Conservation (phyloP, 2,113 vertebrate genomes). For the Cyphomyrus discorhynchus region DNA sequence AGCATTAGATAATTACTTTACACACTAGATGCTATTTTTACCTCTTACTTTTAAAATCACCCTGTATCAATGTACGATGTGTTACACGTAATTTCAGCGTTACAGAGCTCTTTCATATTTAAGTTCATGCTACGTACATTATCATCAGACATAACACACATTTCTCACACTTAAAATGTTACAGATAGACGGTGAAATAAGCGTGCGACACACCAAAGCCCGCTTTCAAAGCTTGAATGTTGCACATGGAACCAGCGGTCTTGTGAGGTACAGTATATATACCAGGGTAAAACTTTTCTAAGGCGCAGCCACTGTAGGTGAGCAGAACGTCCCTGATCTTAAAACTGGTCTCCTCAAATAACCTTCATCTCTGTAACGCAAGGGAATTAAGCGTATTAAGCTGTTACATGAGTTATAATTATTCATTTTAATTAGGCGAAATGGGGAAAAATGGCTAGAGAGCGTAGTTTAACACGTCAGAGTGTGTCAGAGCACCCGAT, state of each 20-base stretch:
- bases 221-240: neutral
- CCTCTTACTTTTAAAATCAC: neutral
- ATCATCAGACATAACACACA: neutral
- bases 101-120: neutral
- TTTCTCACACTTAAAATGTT: neutral
- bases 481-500: neutral
- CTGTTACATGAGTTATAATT: constrained; percentile 5
- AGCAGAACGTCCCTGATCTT: neutral
- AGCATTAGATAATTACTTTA: neutral
- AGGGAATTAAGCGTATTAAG: constrained; percentile 3
- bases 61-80: neutral
- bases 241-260: neutral
- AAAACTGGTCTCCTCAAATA: neutral
- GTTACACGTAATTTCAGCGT: neutral
- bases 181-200: neutral
- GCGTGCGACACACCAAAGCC: neutral
- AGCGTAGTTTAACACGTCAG: neutral
- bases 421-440: constrained; percentile 4
- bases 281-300: neutral
- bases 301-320: neutral
- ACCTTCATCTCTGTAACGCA: neutral
- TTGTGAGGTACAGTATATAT: neutral
- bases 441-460: neutral
- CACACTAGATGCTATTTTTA: neutral
- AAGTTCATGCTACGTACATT: neutral